A percentile compares a stretch with the other conserved stretches of the same genome.
phyloP scores from a whole-genome alignment of 2,888 invertebrate species.

The Pseudococcus longispinus region DNA sequence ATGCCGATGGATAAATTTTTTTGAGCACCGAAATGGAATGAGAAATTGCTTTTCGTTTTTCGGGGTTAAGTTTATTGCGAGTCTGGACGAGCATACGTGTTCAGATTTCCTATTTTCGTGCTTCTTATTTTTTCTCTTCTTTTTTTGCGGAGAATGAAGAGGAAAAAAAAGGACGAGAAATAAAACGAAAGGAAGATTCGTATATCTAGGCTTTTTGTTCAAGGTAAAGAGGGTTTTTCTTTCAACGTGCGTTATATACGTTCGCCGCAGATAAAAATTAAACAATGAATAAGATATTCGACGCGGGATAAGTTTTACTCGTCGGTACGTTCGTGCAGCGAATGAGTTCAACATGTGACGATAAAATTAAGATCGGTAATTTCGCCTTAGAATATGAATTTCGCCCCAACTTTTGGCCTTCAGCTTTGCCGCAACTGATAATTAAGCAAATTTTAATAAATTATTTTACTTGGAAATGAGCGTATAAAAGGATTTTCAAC shows the following conservation, averaged over 20 bases:
- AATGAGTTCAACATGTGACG: neutral
- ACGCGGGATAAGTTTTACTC: neutral
- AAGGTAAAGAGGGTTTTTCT: slow-evolving; percentile 1
- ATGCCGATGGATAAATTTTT: slow-evolving; percentile 30
- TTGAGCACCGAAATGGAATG: slow-evolving; percentile 16
- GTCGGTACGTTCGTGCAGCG: neutral
- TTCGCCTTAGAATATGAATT: neutral
- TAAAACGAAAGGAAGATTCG: neutral
- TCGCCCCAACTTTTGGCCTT: neutral
- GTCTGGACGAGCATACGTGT: slow-evolving; percentile 34
- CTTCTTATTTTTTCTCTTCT: neutral
- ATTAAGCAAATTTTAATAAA: slow-evolving; percentile 8
- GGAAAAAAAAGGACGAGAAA: neutral
- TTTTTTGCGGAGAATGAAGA: neutral
- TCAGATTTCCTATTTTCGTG: slow-evolving; percentile 34
- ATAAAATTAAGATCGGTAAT: neutral
- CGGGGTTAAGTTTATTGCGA: slow-evolving; percentile 30
- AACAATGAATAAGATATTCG: slow-evolving; percentile 13
- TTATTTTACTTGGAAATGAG: neutral
- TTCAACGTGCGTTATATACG: neutral
- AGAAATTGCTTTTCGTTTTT: slow-evolving; percentile 31
- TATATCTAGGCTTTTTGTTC: slow-evolving; percentile 14
- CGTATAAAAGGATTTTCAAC: neutral
- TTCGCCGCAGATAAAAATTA: neutral
- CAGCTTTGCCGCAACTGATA: neutral